Percentiles rank a stretch among this genome's conserved stretches.
phyloP scores from a whole-genome alignment of 2,888 invertebrate genomes.

The Diadromus collaris region DNA sequence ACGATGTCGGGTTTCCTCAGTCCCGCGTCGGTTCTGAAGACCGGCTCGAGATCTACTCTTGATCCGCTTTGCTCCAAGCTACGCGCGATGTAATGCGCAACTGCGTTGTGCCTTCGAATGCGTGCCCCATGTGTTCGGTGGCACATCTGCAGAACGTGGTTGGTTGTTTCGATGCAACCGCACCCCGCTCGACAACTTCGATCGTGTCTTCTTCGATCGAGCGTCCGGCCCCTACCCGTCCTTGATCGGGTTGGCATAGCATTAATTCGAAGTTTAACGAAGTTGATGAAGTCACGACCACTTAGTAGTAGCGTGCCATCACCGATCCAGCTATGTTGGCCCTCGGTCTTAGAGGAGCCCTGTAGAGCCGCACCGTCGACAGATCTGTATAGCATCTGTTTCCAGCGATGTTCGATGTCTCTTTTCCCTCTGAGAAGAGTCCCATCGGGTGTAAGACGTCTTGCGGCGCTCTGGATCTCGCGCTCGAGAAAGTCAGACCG shows the following conservation, averaged over 20 bases:
- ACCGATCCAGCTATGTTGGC: neutral
- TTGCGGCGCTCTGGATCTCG: too few relatives aligned
- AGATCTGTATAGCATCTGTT: neutral
- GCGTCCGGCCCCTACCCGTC: conserved; percentile 61
- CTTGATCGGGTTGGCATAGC: conserved; percentile 67
- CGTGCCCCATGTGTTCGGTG: conserved; percentile 72
- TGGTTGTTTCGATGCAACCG: conserved; percentile 68
- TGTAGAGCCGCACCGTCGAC: conserved; percentile 14
- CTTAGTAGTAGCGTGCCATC: neutral
- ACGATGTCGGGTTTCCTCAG: too few relatives aligned
- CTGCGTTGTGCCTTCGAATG: conserved; percentile 60
- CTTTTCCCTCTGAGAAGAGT: neutral
- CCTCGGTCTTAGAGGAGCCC: neutral
- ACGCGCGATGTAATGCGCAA: neutral
- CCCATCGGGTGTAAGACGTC: too few relatives aligned
- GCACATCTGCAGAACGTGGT: conserved; percentile 72
- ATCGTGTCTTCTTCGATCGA: neutral
- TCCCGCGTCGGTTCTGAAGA: conserved; percentile 43
- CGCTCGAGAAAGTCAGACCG: neutral
- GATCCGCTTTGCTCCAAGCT: neutral
- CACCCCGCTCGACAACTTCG: conserved; percentile 68
- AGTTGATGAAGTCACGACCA: neutral
- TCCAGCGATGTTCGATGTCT: neutral
- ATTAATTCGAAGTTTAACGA: conserved; percentile 63
- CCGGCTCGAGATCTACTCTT: neutral